phyloP scores from a whole-genome alignment of 2,888 invertebrate species.

The Pteria penguin region DNA sequence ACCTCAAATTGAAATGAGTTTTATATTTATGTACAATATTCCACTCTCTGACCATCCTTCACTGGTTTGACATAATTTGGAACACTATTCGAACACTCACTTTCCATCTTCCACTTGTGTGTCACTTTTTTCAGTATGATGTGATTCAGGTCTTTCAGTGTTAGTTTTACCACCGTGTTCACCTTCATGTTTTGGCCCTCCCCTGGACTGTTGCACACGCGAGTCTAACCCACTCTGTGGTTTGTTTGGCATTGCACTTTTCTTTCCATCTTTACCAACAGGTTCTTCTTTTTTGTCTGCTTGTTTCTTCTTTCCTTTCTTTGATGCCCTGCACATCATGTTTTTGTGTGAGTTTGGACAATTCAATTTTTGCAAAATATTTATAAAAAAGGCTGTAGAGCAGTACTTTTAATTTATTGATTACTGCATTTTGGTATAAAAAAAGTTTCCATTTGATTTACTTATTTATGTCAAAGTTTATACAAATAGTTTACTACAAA shows the following conservation, averaged over 20 bases:
- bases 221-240: conserved; percentile 59
- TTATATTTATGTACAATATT: neutral
- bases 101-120: conserved; percentile 58
- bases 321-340: conserved; percentile 30
- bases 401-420: too few species aligned
- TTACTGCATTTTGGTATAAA: too few species aligned
- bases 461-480: too few species aligned
- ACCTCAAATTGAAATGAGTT: neutral
- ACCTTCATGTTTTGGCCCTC: conserved; percentile 65
- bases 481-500: too few species aligned
- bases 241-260: conserved; percentile 65
- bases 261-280: conserved; percentile 72
- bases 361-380: too few species aligned
- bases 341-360: neutral
- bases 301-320: conserved; percentile 61
- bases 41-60: neutral
- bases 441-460: too few species aligned
- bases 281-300: conserved; percentile 57
- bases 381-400: too few species aligned
- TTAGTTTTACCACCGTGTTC: conserved; percentile 66
- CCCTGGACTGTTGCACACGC: conserved; percentile 62
- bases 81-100: conserved; percentile 43
- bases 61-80: neutral
- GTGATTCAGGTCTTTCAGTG: conserved; percentile 78
- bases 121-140: conserved; percentile 76